Percentiles rank a stretch among this genome's conserved stretches.
Evolutionary conservation across 1,140 invertebrate genomes (phyloP).

Genomic region (Ceratitis capitata): DNA sequence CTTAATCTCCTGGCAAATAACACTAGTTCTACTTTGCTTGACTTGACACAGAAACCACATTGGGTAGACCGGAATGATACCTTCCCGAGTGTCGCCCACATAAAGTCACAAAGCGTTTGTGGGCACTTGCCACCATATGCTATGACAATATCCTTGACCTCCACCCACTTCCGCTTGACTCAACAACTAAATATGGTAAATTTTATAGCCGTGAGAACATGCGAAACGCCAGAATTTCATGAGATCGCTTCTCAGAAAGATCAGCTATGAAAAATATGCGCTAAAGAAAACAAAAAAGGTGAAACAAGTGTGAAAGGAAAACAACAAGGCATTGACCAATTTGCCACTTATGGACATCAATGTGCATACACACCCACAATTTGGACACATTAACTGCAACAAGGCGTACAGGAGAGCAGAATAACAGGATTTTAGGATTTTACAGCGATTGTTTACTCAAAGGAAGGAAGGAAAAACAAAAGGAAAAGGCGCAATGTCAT

Average conservation of each 20-base stretch:
- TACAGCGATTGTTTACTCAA: neutral
- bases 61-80: too few relatives aligned
- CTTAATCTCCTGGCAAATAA: too few relatives aligned
- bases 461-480: too few relatives aligned
- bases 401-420: neutral
- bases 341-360: neutral
- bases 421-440: neutral
- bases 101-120: too few relatives aligned
- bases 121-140: too few relatives aligned
- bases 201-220: constrained; percentile 6
- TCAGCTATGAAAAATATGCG: neutral
- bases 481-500: neutral
- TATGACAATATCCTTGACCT: too few relatives aligned
- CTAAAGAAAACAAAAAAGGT: neutral
- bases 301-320: constrained; percentile 10
- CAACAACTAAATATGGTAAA: too few relatives aligned
- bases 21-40: too few relatives aligned
- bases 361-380: neutral
- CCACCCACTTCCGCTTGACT: too few relatives aligned
- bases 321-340: neutral
- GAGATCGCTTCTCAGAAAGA: neutral
- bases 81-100: too few relatives aligned
- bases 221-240: neutral
- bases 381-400: neutral
- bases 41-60: too few relatives aligned